These are phyloP conservation scores for Caenorhabditis sp. DNA, from an alignment of 2,888 invertebrate species.

Conservation along the genomic window DNA sequence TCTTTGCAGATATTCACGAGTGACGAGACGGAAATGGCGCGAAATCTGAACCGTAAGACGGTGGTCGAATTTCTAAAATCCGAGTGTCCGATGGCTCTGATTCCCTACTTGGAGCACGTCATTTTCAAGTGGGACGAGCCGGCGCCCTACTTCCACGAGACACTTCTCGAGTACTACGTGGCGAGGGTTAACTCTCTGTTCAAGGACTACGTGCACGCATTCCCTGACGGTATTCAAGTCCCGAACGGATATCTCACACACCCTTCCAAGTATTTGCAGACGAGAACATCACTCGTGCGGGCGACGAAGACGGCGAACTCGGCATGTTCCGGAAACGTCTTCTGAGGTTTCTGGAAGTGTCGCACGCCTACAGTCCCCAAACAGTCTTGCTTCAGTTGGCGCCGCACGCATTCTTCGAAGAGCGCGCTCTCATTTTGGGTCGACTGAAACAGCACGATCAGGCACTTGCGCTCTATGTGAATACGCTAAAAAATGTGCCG, in stretches of 20 bases:
- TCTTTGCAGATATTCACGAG: conserved; percentile 86
- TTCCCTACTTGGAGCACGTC: conserved; percentile 94
- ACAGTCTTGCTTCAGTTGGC: conserved; percentile 70
- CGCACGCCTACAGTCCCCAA: conserved; percentile 71
- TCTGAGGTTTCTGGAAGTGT: conserved; percentile 69
- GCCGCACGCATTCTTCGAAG: conserved; percentile 86
- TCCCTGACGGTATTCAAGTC: conserved; percentile 76
- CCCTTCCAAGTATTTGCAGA: conserved; percentile 78
- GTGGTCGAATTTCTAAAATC: conserved; percentile 91
- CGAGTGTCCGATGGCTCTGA: conserved; percentile 86
- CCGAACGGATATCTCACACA: no score
- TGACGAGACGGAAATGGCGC: conserved; percentile 86
- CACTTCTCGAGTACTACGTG: conserved; percentile 90
- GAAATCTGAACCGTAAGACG: conserved; percentile 89
- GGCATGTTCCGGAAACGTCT: conserved; percentile 84
- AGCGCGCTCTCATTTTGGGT: conserved; percentile 93
- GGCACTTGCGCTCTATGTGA: conserved; percentile 92
- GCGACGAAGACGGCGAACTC: conserved; percentile 81
- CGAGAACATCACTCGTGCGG: conserved; percentile 79
- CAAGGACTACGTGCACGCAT: conserved; percentile 79
- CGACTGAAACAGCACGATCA: conserved; percentile 89
- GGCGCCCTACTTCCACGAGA: conserved; percentile 90
- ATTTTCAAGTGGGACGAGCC: conserved; percentile 91
- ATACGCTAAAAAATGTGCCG: conserved; percentile 87
- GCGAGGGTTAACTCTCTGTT: conserved; percentile 83